Base-by-base conservation (phyloP, 2,888 invertebrate genomes). In the Pomacea canaliculata region DNA sequence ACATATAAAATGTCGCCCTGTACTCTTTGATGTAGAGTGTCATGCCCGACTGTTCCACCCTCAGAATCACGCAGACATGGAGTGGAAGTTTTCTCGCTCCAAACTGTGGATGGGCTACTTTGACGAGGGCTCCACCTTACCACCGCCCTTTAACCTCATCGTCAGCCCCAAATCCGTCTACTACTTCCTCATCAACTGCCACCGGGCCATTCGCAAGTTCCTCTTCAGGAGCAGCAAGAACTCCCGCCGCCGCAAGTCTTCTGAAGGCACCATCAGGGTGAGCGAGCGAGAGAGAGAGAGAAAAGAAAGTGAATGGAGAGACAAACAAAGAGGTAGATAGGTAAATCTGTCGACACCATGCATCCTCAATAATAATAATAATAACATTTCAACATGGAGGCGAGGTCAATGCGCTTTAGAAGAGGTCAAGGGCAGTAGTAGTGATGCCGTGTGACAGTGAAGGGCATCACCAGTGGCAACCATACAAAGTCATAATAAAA, bases 101-200 rank as follows among this genome's bases (percentile, higher is more conserved):
- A 92, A 93, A 80, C 86, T 93, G 60, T 93, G 93, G 93, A 92
- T 93, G 92, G 91, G 92, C 23, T 93, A 93, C 84, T 93, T 93
- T 83, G 93, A 93, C 82, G 92, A 93, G 78, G 93, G 93, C 5
- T 92, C 92, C 37, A 92, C 92, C 23, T 88, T 93, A 1, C 92
- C 93, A 3, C 90, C 93, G 0, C 93, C 93, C 0, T 93, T 93
- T 87, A 93, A 93, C 85, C 89, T 93, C 56, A 91, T 93, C 80
- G 89, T 93, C 80, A 92, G 92, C 78, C 93, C 93, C 7, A 93
- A 93, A 80, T 91, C 92, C 0, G 82, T 92, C 16, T 85, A 87
- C 78, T 85, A 86, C 78, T 67, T 83, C 37, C 70, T 79, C 7
- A 19, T 71, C 37, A 73, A 79, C 16, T n/a, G 81, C 19, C 81